Base-by-base conservation (phyloP, 1,140 invertebrate species). In the Episyrphus balteatus region DNA sequence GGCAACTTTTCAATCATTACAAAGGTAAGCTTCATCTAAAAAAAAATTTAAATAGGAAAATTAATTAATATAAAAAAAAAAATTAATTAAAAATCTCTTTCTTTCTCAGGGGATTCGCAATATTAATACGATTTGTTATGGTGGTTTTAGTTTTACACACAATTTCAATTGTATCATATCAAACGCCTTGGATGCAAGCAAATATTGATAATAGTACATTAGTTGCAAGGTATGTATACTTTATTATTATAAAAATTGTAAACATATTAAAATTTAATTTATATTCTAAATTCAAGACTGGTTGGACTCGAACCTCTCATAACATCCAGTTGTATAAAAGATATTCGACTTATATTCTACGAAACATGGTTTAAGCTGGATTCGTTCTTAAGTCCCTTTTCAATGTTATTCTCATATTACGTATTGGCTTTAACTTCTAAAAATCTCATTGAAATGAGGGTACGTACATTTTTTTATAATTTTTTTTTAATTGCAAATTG, bases 151-250 rank as follows among this genome's bases (percentile, higher is more conserved):
- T 79, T 2, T 56, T 80, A 13, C 92, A 98, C 59, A 79, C 92
- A 40, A 57, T 81, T 1, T 70, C 79, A 5, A 59, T 95, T n/a
- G 83, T 91, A 52, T 71, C 83, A 2, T 95, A 94, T 63, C 92
- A 97, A 69, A 83, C 88, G 54, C 79, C 88, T 55, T 88, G 84
- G 78, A 73, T 83, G 44, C 86, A 93, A 55, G 76, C 83, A 21
- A 59, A 80, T 6, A 61, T 93, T 38, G 75, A 79, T 11, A 73
- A 79, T 1, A 80, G 85, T 59, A 82, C 75, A 55, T 70, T 77
- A 2, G 78, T 82, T 59, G 76, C 82, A 8, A 80, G 80, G 80
- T 82, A 67, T 56, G 49, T 55, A 46, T 42, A 41, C 8, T 19
- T 42, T 21, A 18, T 34, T 19, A 33, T 9, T 44, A 44, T 21